A percentile compares a stretch with the other conserved stretches of the same genome.
Evolutionary conservation across 2,797 vertebrate species (phyloP).

Genomic region (Harpagifer antarcticus): DNA sequence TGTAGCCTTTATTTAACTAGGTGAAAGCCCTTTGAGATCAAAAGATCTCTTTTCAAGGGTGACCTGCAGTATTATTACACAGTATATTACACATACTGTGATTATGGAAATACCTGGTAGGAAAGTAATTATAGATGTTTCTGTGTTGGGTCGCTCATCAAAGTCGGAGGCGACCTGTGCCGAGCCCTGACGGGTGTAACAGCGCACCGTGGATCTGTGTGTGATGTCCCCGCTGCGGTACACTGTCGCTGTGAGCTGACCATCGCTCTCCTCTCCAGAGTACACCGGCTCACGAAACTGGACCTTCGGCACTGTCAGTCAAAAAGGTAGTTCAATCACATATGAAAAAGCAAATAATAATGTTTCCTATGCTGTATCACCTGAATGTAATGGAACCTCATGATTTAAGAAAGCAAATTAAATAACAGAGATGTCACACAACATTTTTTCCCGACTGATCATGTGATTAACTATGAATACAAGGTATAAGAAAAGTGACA

Average conservation of each 20-base stretch:
- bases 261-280: slow-evolving; percentile 87
- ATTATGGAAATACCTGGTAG: slow-evolving; percentile 87
- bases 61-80: no score
- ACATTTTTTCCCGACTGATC: neutral
- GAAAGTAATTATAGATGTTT: slow-evolving; percentile 89
- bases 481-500: slow-evolving; percentile 4
- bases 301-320: slow-evolving; percentile 90
- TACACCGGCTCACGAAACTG: slow-evolving; percentile 90
- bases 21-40: no score
- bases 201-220: slow-evolving; percentile 89
- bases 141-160: slow-evolving; percentile 93
- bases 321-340: slow-evolving; percentile 9
- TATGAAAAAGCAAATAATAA: neutral
- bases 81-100: neutral
- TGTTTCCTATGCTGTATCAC: neutral
- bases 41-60: no score
- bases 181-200: slow-evolving; percentile 93
- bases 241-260: slow-evolving; percentile 83
- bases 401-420: slow-evolving; percentile 15
- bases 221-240: slow-evolving; percentile 90
- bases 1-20: no score
- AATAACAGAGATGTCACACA: slow-evolving; percentile 15
- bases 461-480: neutral
- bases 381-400: neutral
- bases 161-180: slow-evolving; percentile 94